Evolutionary conservation across 2,888 invertebrate species (phyloP), one percentile per base, ranked within the genome.

Genomic region (Agrochola lychnidis): DNA sequence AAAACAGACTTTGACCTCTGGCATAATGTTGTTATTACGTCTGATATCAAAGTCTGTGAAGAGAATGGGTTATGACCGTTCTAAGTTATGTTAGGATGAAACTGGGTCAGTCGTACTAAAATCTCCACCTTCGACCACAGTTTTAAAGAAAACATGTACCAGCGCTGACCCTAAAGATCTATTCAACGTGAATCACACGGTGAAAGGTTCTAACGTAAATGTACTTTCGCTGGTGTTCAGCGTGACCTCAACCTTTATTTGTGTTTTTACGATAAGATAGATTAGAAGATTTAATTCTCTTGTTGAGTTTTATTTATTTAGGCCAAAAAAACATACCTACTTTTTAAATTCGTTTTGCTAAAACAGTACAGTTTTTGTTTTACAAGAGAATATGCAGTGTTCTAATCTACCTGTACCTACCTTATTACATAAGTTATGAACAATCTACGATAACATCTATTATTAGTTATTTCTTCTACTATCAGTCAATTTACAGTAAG

Each of bases 1-100:
- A 53, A 36, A 59, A 14, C 57, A 66, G n/a, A 79, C 73, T 79
- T 79, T 64, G 64, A 53, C 40, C 22, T 72, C 25, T 48, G 25
- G 7, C 63, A 30, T 40, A 59, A 25, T 22, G 40, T n/a, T 51
- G 25, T 22, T 48, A 71, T 70, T 56, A 71, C 14, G 30, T 4
- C 56, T 57, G 25, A 25, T 19, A 12, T 51, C 6, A 30, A 59
- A 61, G 19, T 36, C 30, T 25, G 57, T 10, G 48, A 64, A 56
- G 71, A 57, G 56, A 78, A 78, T 51, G 70, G 14, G 12, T 57
- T 22, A 25, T 42, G 25, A n/a, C 45, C n/a, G 12, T n/a, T 51
- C 12, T 45, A 10, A 53, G 9, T 16, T 51, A n/a, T 36, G 16
- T 22, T 51, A n/a, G 4, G 4, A 57, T 42, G n/a, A 64, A 14